These are phyloP conservation scores for Hofmannophila pseudospretella DNA, from an alignment of 2,888 invertebrate genomes.

Conservation along the genomic window DNA sequence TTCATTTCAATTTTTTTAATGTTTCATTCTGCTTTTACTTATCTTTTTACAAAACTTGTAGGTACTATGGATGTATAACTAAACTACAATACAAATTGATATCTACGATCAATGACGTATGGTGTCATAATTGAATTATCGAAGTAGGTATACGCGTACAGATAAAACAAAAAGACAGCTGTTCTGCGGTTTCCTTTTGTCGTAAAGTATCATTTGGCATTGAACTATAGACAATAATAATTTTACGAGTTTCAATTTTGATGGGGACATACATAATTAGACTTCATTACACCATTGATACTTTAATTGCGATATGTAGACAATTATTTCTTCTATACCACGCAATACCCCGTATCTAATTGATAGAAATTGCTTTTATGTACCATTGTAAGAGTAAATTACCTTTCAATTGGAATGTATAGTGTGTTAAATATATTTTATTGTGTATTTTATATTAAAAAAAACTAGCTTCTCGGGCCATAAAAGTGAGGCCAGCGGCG, in stretches of 20 bases:
- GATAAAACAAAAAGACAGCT: constrained; percentile 1
- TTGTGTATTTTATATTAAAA: too few species aligned
- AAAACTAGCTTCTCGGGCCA: too few species aligned
- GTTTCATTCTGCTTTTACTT: too few species aligned
- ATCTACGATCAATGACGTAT: too few species aligned
- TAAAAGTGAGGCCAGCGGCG: too few species aligned
- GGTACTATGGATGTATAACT: too few species aligned
- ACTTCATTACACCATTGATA: background rate
- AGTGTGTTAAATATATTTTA: too few species aligned
- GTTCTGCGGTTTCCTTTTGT: constrained; percentile 4
- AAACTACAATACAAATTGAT: too few species aligned
- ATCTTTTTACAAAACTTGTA: too few species aligned
- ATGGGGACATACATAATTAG: background rate
- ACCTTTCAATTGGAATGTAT: background rate
- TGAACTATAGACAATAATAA: background rate
- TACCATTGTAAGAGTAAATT: background rate
- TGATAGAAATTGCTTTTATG: background rate
- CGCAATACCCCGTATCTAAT: background rate
- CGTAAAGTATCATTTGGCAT: background rate
- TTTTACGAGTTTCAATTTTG: background rate
- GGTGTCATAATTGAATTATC: too few species aligned
- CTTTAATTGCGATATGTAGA: constrained; percentile 2
- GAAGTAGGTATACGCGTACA: too few species aligned
- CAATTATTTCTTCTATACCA: background rate
- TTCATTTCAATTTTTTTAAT: too few species aligned